Base-by-base conservation (phyloP, 2,888 invertebrate genomes). In the Pseudococcus longispinus region DNA sequence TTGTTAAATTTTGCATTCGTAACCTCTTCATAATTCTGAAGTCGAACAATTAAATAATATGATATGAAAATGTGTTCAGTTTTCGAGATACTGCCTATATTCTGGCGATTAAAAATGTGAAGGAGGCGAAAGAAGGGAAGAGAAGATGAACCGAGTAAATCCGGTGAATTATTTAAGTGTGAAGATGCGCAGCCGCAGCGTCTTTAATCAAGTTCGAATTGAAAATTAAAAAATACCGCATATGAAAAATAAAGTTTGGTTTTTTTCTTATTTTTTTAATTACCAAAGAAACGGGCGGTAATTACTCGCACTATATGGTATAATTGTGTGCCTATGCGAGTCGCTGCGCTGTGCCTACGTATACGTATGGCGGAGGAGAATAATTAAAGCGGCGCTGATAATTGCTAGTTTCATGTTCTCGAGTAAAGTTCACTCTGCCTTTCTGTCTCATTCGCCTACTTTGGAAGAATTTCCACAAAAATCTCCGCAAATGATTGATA, bases 351-450 rank as follows among this genome's bases (percentile, higher is more conserved):
- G 60, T 11, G 23, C 60, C 60, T 23, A 60, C 29, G 3, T 29
- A 29, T 18, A 26, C 11, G 65, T 65, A 26, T 26, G 5, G 18
- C 13, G 29, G 29, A 23, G 9, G 60, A 60, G 51, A 83, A 55
- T 84, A 84, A 84, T 84, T 84, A 84, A 37, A 55, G 84, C 84
- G 60, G 84, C 84, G 44, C n/a, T 60, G 29, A 60, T 84, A 55
- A 84, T 84, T 84, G 55, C 84, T 84, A 60, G 84, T 60, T 84
- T 55, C 55, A 20, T 37, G 32, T 84, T 84, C 60, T 60, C 83
- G 83, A 26, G 55, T 83, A 83, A 83, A 44, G 55, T 42, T 60
- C 60, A 60, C 23, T 29, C 15, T 70, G 70, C 18, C 29, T 70
- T 70, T 70, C 70, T 70, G 70, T 70, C 26, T 70, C 70, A 29